A percentile compares a stretch with the other conserved stretches of the same genome.
phyloP scores from a whole-genome alignment of 2,113 vertebrate species.

The Campylorhamphus procurvoides region DNA sequence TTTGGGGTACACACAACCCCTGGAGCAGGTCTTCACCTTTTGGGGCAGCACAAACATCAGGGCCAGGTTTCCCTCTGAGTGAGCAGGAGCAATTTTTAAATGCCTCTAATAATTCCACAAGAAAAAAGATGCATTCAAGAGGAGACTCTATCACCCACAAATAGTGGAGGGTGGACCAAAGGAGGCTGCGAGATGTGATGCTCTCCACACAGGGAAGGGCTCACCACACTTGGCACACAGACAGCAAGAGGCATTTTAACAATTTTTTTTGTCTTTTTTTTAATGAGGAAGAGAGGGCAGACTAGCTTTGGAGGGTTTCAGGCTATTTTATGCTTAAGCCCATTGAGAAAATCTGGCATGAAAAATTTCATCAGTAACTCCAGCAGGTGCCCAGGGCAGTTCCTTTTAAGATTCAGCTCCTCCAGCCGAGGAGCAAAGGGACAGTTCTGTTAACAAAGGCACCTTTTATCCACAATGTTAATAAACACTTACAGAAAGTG shows the following conservation, averaged over 20 bases:
- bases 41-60: background rate
- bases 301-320: background rate
- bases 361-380: conserved; percentile 29
- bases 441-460: conserved; percentile 2
- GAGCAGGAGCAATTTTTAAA: background rate
- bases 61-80: background rate
- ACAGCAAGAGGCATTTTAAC: background rate
- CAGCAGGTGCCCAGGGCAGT: conserved; percentile 41
- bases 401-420: conserved; percentile 34
- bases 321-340: background rate
- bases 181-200: background rate
- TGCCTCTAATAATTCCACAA: background rate
- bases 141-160: background rate
- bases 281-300: background rate
- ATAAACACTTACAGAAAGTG: conserved; percentile 31
- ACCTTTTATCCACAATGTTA: background rate
- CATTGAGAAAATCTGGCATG: conserved; percentile 14
- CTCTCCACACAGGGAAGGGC: background rate
- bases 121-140: background rate
- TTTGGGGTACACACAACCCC: background rate
- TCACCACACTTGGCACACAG: accelerated
- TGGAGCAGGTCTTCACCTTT: background rate
- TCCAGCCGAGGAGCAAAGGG: background rate
- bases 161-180: background rate
- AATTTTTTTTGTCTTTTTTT: background rate